phyloP scores from a whole-genome alignment of 2,113 vertebrate genomes.

The Neodontobutis hainanensis region DNA sequence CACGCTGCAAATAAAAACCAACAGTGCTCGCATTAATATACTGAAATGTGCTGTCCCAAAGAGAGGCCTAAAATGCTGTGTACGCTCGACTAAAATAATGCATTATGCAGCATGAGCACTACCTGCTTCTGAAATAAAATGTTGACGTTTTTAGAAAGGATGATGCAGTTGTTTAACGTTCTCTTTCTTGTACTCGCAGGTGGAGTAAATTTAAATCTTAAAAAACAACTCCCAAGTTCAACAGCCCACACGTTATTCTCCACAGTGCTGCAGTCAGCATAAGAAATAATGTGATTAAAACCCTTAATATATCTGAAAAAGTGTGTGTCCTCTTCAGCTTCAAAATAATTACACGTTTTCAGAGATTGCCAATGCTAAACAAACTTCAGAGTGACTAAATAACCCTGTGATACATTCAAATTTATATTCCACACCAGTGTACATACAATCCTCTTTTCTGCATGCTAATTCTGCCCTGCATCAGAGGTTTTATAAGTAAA shows the following conservation, averaged over 20 bases:
- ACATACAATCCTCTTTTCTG: conserved; percentile 63
- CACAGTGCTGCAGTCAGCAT: conserved; percentile 10
- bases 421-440: conserved; percentile 73
- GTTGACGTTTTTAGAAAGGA: conserved; percentile 23
- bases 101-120: conserved; percentile 30
- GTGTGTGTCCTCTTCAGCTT: conserved; percentile 22
- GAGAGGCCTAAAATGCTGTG: conserved; percentile 37
- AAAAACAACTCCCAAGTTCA: conserved; percentile 8
- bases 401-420: conserved; percentile 44
- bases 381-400: conserved; percentile 35
- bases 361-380: conserved; percentile 27
- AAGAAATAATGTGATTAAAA: conserved; percentile 31
- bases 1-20: conserved; percentile 60
- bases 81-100: conserved; percentile 34
- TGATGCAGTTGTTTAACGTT: conserved; percentile 22
- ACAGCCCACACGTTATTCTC: conserved; percentile 2
- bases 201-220: conserved; percentile 17
- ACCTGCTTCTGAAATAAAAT: conserved; percentile 31
- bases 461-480: conserved; percentile 64
- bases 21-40: conserved; percentile 50
- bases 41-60: conserved; percentile 15
- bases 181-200: conserved; percentile 5
- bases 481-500: conserved; percentile 62
- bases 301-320: conserved; percentile 2
- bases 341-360: conserved; percentile 25